Conservation (phyloP, 2,888 invertebrate species). For the Erebia palarica region DNA sequence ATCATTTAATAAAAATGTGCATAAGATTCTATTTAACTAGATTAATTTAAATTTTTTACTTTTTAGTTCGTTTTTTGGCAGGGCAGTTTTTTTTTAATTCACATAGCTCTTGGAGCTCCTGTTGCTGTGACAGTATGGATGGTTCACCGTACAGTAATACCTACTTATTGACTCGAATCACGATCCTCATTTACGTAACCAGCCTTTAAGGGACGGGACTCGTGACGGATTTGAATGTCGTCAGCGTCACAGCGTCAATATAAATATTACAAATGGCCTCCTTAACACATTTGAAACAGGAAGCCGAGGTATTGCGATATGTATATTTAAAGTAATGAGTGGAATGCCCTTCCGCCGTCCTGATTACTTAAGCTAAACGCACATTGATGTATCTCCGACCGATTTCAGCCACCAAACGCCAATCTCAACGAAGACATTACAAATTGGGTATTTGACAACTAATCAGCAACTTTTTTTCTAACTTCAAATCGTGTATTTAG, state of each 20-base stretch:
- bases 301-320: slow-evolving; percentile 10
- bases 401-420: too few species aligned
- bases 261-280: slow-evolving; percentile 24
- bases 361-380: neutral
- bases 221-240: slow-evolving; percentile 41
- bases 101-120: neutral
- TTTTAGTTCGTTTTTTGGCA: too few species aligned
- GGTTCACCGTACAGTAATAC: slow-evolving; percentile 12
- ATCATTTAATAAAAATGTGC: too few species aligned
- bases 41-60: too few species aligned
- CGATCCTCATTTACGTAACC: slow-evolving; percentile 25
- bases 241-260: slow-evolving; percentile 29
- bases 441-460: too few species aligned
- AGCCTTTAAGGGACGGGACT: slow-evolving; percentile 26
- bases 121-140: neutral
- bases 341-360: slow-evolving; percentile 15
- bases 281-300: slow-evolving; percentile 16
- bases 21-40: too few species aligned
- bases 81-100: too few species aligned
- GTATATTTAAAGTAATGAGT: neutral
- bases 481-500: too few species aligned
- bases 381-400: too few species aligned
- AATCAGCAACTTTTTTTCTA: too few species aligned
- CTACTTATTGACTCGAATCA: slow-evolving; percentile 21
- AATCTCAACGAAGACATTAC: too few species aligned